Evolutionary conservation across 1,140 invertebrate genomes (phyloP), one percentile per base, ranked within the genome.

Genomic region (Drosophila nasuta): DNA sequence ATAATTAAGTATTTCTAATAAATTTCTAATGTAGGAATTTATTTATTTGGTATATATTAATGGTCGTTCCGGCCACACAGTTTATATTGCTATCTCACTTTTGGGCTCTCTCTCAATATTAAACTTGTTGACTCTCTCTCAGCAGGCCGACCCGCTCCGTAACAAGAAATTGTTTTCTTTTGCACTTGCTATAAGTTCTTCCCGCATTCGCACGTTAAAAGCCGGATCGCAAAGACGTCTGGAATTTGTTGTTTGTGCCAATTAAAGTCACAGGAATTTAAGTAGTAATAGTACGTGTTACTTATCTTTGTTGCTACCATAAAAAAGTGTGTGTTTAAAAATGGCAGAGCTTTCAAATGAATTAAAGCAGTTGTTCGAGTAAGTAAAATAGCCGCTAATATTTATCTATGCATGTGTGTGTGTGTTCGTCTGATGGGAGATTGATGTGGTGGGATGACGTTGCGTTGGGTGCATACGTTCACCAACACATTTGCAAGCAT

Each of bases 281-380:
- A 28, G n/a, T 15, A 48, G 35, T n/a, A 43, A 17, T 41, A n/a
- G 17, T 63, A 20, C 28, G 28, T 48, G 15, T 49, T 64, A 64
- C n/a, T 51, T 64, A 30, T 54, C 56, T 41, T 8, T 57, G n/a
- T 64, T 43, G 17, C 30, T 43, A 20, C 62, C 17, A 54, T 52
- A 43, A 51, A 38, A 38, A 45, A 57, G 11, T 58, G 56, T 49
- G 41, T 25, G 56, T 49, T 33, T 25, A 38, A 78, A 69, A 49
- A 90, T 90, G 87, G 65, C 81, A 17, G 69, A 76, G 8, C 54
- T 90, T 52, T 77, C 87, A 43, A 59, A 38, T 66, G 85, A 77
- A 69, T 64, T 90, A 41, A 57, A 82, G 41, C 71, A 90, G 51
- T 46, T 90, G 17, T 90, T 89, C 62, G 72, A 74, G 87, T 90